phyloP scores from a whole-genome alignment of 2,113 vertebrate species.

The Excalfactoria chinensis region DNA sequence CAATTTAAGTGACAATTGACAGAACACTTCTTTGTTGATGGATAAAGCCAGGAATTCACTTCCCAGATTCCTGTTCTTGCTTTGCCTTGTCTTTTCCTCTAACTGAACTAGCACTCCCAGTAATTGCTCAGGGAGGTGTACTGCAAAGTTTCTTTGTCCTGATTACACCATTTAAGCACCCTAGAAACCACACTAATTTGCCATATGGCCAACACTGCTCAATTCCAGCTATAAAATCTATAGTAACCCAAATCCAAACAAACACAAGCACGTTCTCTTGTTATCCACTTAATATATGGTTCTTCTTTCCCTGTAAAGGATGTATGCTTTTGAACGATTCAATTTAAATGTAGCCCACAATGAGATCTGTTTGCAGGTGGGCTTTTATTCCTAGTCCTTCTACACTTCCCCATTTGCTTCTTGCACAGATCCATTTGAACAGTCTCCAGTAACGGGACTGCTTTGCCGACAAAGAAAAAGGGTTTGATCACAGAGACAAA shows the following conservation, averaged over 20 bases:
- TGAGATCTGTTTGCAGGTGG: not conserved
- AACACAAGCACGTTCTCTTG: rapidly evolving
- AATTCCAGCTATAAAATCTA: not conserved
- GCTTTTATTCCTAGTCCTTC: not conserved
- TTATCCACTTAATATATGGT: not conserved
- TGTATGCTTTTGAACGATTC: rapidly evolving
- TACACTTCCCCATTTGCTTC: not conserved
- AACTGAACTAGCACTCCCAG: not conserved
- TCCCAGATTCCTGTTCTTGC: not conserved
- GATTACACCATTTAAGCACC: not conserved
- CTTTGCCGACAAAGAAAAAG: not conserved
- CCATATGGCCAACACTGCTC: not conserved
- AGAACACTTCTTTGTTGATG: rapidly evolving
- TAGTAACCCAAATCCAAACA: not conserved
- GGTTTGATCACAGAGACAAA: constrained; percentile 47
- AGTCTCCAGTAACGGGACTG: not conserved
- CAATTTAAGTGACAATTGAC: not conserved
- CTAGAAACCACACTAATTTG: not conserved
- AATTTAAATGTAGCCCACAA: rapidly evolving
- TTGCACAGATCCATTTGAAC: not conserved
- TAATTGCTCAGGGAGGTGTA: not conserved
- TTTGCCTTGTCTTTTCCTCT: rapidly evolving
- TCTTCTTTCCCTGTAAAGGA: not conserved
- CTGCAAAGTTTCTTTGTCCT: not conserved
- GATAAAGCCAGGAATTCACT: not conserved